These are phyloP conservation scores for Drosophila sturtevanti DNA, from an alignment of 1,140 invertebrate species.

Conservation along the genomic window DNA sequence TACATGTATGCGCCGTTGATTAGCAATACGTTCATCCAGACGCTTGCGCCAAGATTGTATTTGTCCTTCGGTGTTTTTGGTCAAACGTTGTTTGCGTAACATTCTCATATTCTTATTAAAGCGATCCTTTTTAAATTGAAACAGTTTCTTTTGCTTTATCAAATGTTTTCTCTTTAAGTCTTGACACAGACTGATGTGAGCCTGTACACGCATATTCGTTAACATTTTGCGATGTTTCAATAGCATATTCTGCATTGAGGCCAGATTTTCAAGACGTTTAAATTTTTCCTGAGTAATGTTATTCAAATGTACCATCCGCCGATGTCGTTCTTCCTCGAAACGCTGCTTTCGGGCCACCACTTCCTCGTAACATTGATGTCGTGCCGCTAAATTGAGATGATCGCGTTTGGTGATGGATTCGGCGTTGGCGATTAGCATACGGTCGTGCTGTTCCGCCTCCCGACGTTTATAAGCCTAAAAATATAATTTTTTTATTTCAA, in stretches of 20 bases:
- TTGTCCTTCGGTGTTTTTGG: conserved; percentile 48
- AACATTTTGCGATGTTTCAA: conserved; percentile 67
- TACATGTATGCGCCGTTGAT: conserved; percentile 55
- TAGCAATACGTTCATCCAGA: conserved; percentile 61
- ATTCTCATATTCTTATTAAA: conserved; percentile 64
- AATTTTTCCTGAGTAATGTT: conserved; percentile 58
- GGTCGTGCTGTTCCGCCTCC: conserved; percentile 70
- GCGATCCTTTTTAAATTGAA: conserved; percentile 75
- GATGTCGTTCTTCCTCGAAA: conserved; percentile 44
- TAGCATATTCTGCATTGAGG: conserved; percentile 51
- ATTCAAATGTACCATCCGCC: conserved; percentile 43
- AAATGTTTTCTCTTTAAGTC: conserved; percentile 71
- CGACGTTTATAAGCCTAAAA: conserved; percentile 66
- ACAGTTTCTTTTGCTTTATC: conserved; percentile 74
- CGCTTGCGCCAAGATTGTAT: conserved; percentile 69
- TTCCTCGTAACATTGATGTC: conserved; percentile 57
- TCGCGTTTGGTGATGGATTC: conserved; percentile 68
- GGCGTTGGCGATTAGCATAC: conserved; percentile 67
- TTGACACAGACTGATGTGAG: conserved; percentile 49
- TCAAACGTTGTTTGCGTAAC: conserved; percentile 42
- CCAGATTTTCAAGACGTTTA: conserved; percentile 47
- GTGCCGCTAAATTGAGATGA: conserved; percentile 50
- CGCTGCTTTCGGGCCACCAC: conserved; percentile 54
- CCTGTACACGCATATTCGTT: conserved; percentile 62
- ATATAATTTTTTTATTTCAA: conserved; percentile 35